Conservation (phyloP, 1,140 invertebrate species). For the Marisa cornuarietis region DNA sequence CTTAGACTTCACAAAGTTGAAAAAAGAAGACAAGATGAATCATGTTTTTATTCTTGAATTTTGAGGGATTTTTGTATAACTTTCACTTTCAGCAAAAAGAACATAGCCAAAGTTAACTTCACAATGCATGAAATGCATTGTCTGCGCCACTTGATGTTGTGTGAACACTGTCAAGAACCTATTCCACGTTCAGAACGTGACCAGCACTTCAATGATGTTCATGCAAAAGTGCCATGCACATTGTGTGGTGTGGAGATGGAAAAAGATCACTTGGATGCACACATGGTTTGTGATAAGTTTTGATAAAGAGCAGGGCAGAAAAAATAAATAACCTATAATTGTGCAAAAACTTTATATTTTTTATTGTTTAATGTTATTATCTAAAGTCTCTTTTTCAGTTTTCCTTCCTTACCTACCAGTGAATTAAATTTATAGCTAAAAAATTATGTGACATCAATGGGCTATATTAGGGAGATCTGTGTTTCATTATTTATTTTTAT, state of each 20-base stretch:
- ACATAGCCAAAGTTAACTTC: constrained; percentile 65
- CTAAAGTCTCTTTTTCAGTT: not conserved
- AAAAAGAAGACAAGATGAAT: not conserved
- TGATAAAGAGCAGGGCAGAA: not conserved
- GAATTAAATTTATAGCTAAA: not conserved
- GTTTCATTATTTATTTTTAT: no score
- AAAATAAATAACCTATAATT: not conserved
- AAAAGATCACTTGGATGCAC: constrained; percentile 61
- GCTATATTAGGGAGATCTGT: no score
- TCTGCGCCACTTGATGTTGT: constrained; percentile 65
- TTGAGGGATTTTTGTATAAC: not conserved
- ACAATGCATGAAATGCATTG: constrained; percentile 69
- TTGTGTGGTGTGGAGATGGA: constrained; percentile 65
- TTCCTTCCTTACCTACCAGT: not conserved
- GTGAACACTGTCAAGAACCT: constrained; percentile 66
- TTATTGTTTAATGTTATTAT: not conserved
- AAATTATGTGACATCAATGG: not conserved
- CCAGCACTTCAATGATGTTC: constrained; percentile 62
- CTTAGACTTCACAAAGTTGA: no score
- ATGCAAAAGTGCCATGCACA: constrained; percentile 62
- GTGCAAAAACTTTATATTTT: not conserved
- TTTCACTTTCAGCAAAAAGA: constrained; percentile 60
- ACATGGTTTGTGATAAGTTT: constrained; percentile 62
- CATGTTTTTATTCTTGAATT: not conserved
- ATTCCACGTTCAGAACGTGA: constrained; percentile 63